Evolutionary conservation across 2,113 vertebrate genomes (phyloP).

Genomic region (Sminthopsis crassicaudata): DNA sequence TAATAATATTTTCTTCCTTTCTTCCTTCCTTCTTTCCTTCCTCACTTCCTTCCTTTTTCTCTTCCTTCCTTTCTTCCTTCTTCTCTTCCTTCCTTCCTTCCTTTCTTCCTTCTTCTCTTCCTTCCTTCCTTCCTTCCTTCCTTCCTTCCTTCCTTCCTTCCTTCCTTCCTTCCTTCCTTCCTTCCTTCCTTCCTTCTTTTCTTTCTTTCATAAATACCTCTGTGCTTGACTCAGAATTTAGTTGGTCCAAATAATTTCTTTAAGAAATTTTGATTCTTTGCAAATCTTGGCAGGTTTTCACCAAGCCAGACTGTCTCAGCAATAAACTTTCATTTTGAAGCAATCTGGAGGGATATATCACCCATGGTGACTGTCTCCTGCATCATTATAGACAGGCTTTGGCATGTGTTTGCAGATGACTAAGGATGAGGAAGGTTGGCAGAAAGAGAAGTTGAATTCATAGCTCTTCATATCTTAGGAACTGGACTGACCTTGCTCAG

Average conservation of each 20-base stretch:
- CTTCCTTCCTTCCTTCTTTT: not conserved
- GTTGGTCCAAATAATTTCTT: constrained; percentile 77
- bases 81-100: constrained; percentile 74
- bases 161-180: not conserved
- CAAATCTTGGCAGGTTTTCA: constrained; percentile 79
- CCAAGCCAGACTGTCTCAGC: constrained; percentile 78
- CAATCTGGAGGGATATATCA: constrained; percentile 81
- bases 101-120: constrained; percentile 4
- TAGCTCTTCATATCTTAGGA: constrained; percentile 63
- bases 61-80: no score
- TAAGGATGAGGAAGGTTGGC: constrained; percentile 74
- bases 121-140: not conserved
- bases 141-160: constrained; percentile 59
- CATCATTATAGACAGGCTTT: constrained; percentile 81
- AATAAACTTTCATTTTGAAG: constrained; percentile 80
- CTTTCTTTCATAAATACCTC: constrained; percentile 53
- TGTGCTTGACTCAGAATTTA: constrained; percentile 72
- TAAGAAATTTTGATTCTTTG: constrained; percentile 78
- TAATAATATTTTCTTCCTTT: not conserved
- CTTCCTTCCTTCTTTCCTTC: not conserved
- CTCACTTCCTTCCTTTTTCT: no score
- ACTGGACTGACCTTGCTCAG: constrained; percentile 55
- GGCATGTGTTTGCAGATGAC: constrained; percentile 73
- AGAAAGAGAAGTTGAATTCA: constrained; percentile 68
- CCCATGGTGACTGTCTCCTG: constrained; percentile 78